Evolutionary conservation across 2,113 vertebrate genomes (phyloP), one percentile per base, ranked within the genome.

Genomic region (Menidia beryllina): DNA sequence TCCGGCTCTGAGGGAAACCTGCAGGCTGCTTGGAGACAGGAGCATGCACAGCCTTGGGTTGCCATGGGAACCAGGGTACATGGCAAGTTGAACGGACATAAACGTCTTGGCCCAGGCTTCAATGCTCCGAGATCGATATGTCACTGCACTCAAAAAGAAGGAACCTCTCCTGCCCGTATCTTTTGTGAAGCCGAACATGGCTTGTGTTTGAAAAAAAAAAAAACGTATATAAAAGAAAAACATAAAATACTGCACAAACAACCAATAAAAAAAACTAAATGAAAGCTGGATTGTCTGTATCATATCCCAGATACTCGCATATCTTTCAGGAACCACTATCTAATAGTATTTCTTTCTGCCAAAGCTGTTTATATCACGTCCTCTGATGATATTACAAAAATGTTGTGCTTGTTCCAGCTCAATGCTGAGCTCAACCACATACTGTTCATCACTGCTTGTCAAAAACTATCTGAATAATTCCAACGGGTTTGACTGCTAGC

Each of bases 31-130:
- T 58, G 55, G 74, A 91, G 85, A 87, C 81, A 50, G 27, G 71
- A 57, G 68, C 72, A 63, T 1, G 58, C 76, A 65, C 23, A 11
- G 75, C 56, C 55, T 74, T 10, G 2, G 60, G 91, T 93, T 90
- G 79, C 88, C 81, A 91, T 86, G 88, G 91, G 52, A 88, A 91
- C 87, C 63, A 14, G 60, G 63, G 67, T 79, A 56, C 75, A 76
- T 26, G 43, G 69, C 8, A 24, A 77, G 81, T 21, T 20, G 74
- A 81, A 23, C 2, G 51, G 79, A 79, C 83, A 63, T 59, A 73
- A 59, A 48, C 26, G 71, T 72, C 75, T 70, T 67, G 50, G 69
- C 71, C 54, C 53, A 58, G 81, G 79, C 87, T 51, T 73, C 76
- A 83, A 53, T n/a, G 21, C 60, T 36, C 50, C 36, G 4, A 2